Base-by-base conservation (phyloP, 2,797 vertebrate species). In the Novumbra hubbsi region DNA sequence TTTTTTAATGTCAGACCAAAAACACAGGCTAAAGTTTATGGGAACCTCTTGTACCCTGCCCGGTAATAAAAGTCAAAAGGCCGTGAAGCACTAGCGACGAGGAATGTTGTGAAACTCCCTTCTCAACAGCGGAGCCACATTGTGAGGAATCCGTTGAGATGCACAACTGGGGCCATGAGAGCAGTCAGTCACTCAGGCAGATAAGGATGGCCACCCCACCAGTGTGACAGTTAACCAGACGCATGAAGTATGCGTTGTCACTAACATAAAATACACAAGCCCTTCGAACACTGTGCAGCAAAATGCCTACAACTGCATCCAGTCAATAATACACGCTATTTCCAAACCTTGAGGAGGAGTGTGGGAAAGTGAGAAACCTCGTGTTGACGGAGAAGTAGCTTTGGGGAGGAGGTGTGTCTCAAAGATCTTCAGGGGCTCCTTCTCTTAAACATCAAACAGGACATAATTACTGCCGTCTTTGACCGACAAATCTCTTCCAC, bases 101-200 rank as follows among this genome's bases (percentile, higher is more conserved):
- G 73, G 68, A 78, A 77, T 77, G 74, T 70, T 67, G 71, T 80
- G 64, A 67, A 76, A 63, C 48, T 68, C 62, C 16, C 38, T 71
- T 52, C 34, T 4, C 21, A 45, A 4, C 30, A 38, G 48, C 19
- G 9, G 45, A 65, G 48, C 28, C 67, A 15, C n/a, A 52, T 17
- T 21, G 16, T n/a, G 66, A 1, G 30, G 68, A 50, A 28, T 55
- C 16, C 19, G 38, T 15, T 32, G 74, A 71, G 8, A 32, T 34
- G 49, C 14, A 21, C 27, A 16, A 50, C 6, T 27, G 38, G 1
- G 30, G 27, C 49, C 34, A 11, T 4, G 24, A 41, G 12, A 16
- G 9, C 4, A 24, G 12, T 38, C 12, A 41, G 30, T 55, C 30
- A 24, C 27, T 12, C 30, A 32, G 16, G 45, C 48, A 15, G 30